Conservation (phyloP, 2,888 invertebrate species). For the Myopa tessellatipennis region DNA sequence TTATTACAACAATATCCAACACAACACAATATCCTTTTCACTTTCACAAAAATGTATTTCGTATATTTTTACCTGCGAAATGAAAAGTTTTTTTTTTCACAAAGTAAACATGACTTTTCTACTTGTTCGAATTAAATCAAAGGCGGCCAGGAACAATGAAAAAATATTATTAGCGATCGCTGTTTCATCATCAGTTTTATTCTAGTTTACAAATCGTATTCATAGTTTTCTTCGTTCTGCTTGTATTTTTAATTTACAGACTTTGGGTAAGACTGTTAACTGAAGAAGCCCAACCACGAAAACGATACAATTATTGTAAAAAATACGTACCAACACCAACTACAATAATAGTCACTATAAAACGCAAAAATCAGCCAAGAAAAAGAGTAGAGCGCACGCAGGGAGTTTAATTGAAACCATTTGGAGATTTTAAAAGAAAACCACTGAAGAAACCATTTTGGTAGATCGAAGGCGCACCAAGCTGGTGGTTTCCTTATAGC, state of each 20-base stretch:
- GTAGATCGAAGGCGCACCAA: neutral
- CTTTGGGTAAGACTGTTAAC: conserved; percentile 61
- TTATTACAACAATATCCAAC: too few relatives aligned
- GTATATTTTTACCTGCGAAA: too few relatives aligned
- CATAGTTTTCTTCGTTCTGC: conserved; percentile 13
- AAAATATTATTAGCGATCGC: conserved; percentile 13
- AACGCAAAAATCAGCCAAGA: conserved; percentile 18
- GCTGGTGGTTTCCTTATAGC: neutral
- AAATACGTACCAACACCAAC: conserved; percentile 47
- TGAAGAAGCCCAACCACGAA: conserved; percentile 49
- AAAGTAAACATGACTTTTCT: conserved; percentile 26
- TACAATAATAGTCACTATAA: conserved; percentile 41
- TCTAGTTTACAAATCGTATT: conserved; percentile 25
- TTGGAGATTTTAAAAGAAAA: conserved; percentile 7
- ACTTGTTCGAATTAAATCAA: conserved; percentile 24
- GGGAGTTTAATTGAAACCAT: conserved; percentile 14
- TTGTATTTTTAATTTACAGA: conserved; percentile 51
- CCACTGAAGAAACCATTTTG: conserved; percentile 2
- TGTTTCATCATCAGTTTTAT: conserved; percentile 13
- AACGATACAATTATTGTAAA: conserved; percentile 36
- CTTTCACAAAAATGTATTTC: neutral
- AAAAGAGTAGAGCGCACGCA: neutral
- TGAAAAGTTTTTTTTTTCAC: conserved; percentile 10
- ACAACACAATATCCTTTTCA: too few relatives aligned
- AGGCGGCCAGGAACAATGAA: conserved; percentile 24